Conservation (phyloP, 2,888 invertebrate species). For the Diploptera punctata region DNA sequence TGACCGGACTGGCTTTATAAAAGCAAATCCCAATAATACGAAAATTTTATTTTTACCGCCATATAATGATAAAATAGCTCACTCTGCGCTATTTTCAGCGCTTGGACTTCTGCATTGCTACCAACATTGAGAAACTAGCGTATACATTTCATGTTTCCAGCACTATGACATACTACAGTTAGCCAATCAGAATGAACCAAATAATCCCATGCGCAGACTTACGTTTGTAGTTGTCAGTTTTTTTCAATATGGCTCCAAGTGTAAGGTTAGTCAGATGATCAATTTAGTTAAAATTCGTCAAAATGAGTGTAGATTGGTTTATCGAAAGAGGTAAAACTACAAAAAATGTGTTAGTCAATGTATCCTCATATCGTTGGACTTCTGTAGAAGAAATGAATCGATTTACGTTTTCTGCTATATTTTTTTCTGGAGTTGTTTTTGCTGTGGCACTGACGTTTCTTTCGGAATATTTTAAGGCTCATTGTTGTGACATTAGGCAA, state of each 20-base stretch:
- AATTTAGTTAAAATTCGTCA: not conserved
- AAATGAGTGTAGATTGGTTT: constrained; percentile 33
- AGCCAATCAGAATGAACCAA: not conserved
- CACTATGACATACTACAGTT: too few species aligned
- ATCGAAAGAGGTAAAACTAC: constrained; percentile 7
- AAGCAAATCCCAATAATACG: too few species aligned
- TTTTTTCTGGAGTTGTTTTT: constrained; percentile 43
- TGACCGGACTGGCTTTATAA: too few species aligned
- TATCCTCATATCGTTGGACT: constrained; percentile 1
- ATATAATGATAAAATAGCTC: too few species aligned
- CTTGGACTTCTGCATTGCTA: too few species aligned
- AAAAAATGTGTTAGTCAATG: constrained; percentile 9
- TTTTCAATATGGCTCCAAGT: not conserved
- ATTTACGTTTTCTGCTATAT: constrained; percentile 42
- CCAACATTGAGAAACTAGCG: too few species aligned
- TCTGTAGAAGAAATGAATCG: constrained; percentile 41
- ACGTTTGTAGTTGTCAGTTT: not conserved
- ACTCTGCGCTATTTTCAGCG: too few species aligned
- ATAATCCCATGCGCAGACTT: not conserved
- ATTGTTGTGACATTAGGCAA: constrained; percentile 6
- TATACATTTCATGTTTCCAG: too few species aligned
- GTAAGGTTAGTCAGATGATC: not conserved
- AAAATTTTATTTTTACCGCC: too few species aligned
- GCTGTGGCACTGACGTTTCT: constrained; percentile 41
- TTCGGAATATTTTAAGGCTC: constrained; percentile 38